These are phyloP conservation scores for Thera obeliscata DNA, from an alignment of 2,888 invertebrate species.

Conservation along the genomic window DNA sequence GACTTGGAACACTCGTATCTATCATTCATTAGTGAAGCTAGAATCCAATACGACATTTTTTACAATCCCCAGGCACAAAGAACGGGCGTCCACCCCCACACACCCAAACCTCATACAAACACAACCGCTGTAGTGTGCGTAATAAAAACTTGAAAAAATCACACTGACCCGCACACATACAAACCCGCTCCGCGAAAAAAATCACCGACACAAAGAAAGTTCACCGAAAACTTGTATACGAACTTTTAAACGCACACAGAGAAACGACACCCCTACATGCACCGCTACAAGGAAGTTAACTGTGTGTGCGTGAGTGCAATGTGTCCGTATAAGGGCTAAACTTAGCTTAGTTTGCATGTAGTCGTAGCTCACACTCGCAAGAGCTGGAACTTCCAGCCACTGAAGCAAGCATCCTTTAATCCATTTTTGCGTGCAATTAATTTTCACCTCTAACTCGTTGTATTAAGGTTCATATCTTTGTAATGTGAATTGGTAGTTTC, in stretches of 20 bases:
- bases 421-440: slow-evolving; percentile 23
- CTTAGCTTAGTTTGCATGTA: slow-evolving; percentile 70
- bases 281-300: slow-evolving; percentile 59
- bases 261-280: slow-evolving; percentile 48
- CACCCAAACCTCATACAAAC: slow-evolving; percentile 62
- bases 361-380: slow-evolving; percentile 72
- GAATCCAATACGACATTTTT: slow-evolving; percentile 85
- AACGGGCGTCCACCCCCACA: slow-evolving; percentile 74
- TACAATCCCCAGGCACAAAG: slow-evolving; percentile 83
- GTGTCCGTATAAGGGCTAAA: slow-evolving; percentile 70
- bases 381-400: slow-evolving; percentile 60
- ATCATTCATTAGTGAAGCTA: slow-evolving; percentile 83
- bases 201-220: slow-evolving; percentile 84
- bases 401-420: slow-evolving; percentile 30
- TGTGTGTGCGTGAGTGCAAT: slow-evolving; percentile 73
- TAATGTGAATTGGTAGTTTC: slow-evolving; percentile 38
- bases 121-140: slow-evolving; percentile 59
- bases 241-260: slow-evolving; percentile 75
- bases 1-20: slow-evolving; percentile 70
- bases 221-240: slow-evolving; percentile 81
- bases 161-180: slow-evolving; percentile 78
- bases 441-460: slow-evolving; percentile 5
- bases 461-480: slow-evolving; percentile 38
- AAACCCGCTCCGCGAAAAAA: slow-evolving; percentile 72
- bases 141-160: slow-evolving; percentile 81